A percentile compares a stretch with the other conserved stretches of the same genome.
Evolutionary conservation across 2,888 invertebrate genomes (phyloP).

Genomic region (Ellobium chinense): DNA sequence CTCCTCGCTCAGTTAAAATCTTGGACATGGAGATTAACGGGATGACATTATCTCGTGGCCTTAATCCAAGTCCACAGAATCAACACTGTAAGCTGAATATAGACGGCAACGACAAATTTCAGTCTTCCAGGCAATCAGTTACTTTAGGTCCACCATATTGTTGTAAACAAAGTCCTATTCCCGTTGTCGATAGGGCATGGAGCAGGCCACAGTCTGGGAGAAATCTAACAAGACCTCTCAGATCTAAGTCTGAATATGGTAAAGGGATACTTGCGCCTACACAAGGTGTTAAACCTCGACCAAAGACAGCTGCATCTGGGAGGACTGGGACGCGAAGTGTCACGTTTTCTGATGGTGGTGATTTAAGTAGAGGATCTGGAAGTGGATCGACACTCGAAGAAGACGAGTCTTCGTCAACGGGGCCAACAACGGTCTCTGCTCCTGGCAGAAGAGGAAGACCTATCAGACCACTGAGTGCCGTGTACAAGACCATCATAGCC

Average conservation of each 20-base stretch:
- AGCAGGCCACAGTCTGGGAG: neutral
- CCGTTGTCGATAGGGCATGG: neutral
- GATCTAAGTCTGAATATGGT: neutral
- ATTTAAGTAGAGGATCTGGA: too few relatives aligned
- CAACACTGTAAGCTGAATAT: neutral
- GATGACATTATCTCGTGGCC: neutral
- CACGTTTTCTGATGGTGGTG: too few relatives aligned
- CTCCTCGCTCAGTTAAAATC: neutral
- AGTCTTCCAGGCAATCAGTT: too few relatives aligned
- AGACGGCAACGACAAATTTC: too few relatives aligned
- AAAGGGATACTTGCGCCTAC: neutral
- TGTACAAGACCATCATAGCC: slow-evolving; percentile 1
- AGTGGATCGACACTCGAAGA: too few relatives aligned
- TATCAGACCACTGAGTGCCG: neutral
- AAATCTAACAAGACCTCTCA: neutral
- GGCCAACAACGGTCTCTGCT: too few relatives aligned
- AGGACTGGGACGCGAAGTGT: neutral
- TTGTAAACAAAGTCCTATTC: too few relatives aligned
- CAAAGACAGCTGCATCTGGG: neutral
- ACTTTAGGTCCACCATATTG: too few relatives aligned
- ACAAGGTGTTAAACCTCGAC: neutral
- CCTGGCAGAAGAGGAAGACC: neutral
- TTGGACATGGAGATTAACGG: neutral
- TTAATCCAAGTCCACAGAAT: neutral
- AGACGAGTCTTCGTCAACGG: too few relatives aligned